phyloP scores from a whole-genome alignment of 2,113 vertebrate species.

The Pygoscelis antarcticus region DNA sequence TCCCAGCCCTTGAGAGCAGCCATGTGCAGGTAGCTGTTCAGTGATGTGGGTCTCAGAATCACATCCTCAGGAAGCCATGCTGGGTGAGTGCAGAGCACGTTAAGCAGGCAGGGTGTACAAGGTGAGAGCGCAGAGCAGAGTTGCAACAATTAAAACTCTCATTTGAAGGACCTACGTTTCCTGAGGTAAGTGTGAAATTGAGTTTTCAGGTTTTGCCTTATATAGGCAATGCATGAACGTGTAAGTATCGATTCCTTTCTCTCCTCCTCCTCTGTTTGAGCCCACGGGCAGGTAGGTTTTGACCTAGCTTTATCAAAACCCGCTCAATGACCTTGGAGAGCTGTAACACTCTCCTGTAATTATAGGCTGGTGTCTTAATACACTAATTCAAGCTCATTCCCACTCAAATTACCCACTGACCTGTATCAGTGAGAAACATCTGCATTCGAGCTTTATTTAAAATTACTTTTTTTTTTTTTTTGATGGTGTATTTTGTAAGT shows the following conservation, averaged over 20 bases:
- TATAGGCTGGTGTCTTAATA: slow-evolving; percentile 35
- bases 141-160: background rate
- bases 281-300: background rate
- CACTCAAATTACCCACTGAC: slow-evolving; percentile 6
- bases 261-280: background rate
- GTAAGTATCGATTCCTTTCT: background rate
- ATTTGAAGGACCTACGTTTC: background rate
- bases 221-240: background rate
- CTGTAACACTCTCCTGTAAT: slow-evolving; percentile 43
- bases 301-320: slow-evolving; percentile 33
- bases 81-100: background rate
- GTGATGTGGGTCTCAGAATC: background rate
- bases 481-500: background rate
- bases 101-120: background rate
- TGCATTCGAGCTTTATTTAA: slow-evolving; percentile 38
- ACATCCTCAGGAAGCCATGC: background rate
- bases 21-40: background rate
- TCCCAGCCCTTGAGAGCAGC: background rate
- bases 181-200: background rate
- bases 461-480: background rate
- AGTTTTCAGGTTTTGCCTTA: background rate
- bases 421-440: slow-evolving; percentile 1
- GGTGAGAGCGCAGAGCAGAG: background rate
- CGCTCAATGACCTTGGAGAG: slow-evolving; percentile 10
- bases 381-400: slow-evolving; percentile 22